Evolutionary conservation across 2,113 vertebrate species (phyloP), one percentile per base, ranked within the genome.

Genomic region (Gopherus flavomarginatus): DNA sequence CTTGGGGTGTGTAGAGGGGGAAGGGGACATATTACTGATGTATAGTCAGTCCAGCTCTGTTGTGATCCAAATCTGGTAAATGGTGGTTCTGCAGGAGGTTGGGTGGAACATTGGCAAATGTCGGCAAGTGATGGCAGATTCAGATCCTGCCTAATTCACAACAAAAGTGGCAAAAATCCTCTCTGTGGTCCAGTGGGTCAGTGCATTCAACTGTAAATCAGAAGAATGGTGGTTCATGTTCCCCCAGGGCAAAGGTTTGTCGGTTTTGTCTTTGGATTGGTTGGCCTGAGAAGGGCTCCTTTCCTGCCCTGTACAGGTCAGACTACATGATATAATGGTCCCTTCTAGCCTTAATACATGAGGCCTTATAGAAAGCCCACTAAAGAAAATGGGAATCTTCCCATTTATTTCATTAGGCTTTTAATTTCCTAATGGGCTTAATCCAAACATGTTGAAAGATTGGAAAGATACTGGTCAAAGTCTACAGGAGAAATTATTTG

Each of bases 331-430:
- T 95, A 69, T n/a, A 69, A n/a, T 21, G 17, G 35, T n/a, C 77
- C 69, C 81, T 80, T 47, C 13, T 78, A 90, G 88, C 90, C 96
- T 96, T 93, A 95, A 95, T 96, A 93, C 42, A 90, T 92, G 95
- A 77, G 95, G 96, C 95, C 62, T 95, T 85, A 95, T 85, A 93
- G 90, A 95, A 95, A 94, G 90, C 94, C 94, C 92, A 93, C 38
- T 44, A 90, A 94, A 90, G 96, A 89, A 96, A 95, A 97, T 62
- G 49, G 90, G 93, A 95, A 89, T 91, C 78, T 95, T 95, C 92
- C 90, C 92, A 92, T 95, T 92, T 93, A 82, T 96, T 95, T 96
- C 10, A 3, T 53, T 5, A 65, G 5, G 79, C 79, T 90, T 53
- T 49, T 49, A 49, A 49, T 49, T 49, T 49, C 47, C 47, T 49